Percentiles rank a stretch among this genome's conserved stretches.
Conservation (phyloP, 1,140 invertebrate species). For the Lasioglossum baleicum region DNA sequence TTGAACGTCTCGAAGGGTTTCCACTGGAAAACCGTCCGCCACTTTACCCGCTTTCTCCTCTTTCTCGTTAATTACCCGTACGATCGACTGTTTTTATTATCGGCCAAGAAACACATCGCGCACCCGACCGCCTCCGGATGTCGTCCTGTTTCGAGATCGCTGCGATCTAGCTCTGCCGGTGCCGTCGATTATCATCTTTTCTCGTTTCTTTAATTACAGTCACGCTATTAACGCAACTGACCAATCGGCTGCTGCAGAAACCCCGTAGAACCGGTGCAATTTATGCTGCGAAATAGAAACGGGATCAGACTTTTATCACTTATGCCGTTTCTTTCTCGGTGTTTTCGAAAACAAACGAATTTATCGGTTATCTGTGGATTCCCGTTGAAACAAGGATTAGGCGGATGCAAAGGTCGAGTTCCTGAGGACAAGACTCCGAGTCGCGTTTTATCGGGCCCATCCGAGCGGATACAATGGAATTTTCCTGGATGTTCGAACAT, state of each 20-base stretch:
- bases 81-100: constrained; percentile 47
- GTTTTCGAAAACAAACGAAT: not conserved
- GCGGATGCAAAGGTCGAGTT: not conserved
- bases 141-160: not conserved
- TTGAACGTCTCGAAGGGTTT: constrained; percentile 62
- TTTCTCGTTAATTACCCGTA: constrained; percentile 53
- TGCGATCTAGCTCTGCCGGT: not conserved
- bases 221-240: not conserved
- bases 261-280: too few species aligned
- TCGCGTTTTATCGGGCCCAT: not conserved
- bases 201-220: constrained; percentile 4
- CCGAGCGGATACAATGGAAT: not conserved
- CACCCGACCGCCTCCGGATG: not conserved
- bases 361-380: too few species aligned
- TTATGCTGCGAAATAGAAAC: too few species aligned
- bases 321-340: too few species aligned
- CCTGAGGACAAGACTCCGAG: not conserved
- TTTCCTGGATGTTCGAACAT: not conserved
- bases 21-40: constrained; percentile 44
- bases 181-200: constrained; percentile 18
- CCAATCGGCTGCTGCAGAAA: too few species aligned
- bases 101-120: constrained; percentile 26
- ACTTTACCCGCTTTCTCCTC: constrained; percentile 26
- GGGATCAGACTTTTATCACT: too few species aligned
- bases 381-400: too few species aligned